phyloP scores from a whole-genome alignment of 2,888 invertebrate species.

The Morpho helenor region DNA sequence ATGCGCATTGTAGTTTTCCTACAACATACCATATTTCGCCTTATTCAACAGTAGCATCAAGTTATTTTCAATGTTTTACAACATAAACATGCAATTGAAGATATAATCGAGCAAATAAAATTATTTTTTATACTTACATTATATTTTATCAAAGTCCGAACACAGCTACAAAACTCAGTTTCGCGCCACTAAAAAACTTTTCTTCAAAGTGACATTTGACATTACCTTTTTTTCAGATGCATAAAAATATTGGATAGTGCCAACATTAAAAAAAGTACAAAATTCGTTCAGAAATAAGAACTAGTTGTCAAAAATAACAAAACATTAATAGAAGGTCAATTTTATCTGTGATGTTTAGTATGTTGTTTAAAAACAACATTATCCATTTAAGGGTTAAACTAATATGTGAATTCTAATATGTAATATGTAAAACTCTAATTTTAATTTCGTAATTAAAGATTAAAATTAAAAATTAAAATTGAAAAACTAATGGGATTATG shows the following conservation, averaged over 20 bases:
- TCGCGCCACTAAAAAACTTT: conserved; percentile 31
- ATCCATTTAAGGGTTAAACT: conserved; percentile 19
- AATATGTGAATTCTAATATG: no score
- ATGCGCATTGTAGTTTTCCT: conserved; percentile 38
- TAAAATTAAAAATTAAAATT: no score
- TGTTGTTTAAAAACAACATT: conserved; percentile 19
- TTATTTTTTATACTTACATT: conserved; percentile 32
- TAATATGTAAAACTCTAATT: neutral
- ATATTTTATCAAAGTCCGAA: conserved; percentile 33
- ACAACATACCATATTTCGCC: conserved; percentile 35
- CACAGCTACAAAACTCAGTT: conserved; percentile 34
- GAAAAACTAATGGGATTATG: no score
- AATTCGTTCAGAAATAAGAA: neutral
- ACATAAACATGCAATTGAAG: conserved; percentile 33
- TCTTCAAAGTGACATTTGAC: conserved; percentile 18
- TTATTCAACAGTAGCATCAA: conserved; percentile 32
- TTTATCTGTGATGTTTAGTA: conserved; percentile 19
- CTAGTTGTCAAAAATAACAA: neutral
- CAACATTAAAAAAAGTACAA: neutral
- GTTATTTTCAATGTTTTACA: conserved; percentile 35
- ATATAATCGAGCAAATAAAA: conserved; percentile 35
- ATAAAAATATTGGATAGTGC: neutral
- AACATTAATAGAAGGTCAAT: conserved; percentile 8
- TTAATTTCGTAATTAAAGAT: no score
- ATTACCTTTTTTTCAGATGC: no score